A percentile compares a stretch with the other conserved stretches of the same genome.
Evolutionary conservation across 2,797 vertebrate genomes (phyloP).

Genomic region (Nyctibius grandis): DNA sequence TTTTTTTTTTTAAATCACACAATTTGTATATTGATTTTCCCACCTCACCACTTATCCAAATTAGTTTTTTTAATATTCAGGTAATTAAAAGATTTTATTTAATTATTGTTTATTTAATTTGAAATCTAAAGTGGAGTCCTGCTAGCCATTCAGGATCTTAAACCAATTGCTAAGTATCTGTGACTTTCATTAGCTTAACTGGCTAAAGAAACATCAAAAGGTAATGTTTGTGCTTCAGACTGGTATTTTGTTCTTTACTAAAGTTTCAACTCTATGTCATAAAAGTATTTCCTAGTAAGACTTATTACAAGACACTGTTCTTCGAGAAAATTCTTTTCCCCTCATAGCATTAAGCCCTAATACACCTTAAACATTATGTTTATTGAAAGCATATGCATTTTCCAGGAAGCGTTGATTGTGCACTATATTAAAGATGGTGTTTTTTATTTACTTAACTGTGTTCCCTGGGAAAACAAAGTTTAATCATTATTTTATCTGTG

Average conservation of each 20-base stretch:
- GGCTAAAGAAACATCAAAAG: background rate
- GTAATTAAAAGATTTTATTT: background rate
- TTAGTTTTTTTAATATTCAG: background rate
- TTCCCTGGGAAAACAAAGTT: background rate
- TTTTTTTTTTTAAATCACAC: accelerated
- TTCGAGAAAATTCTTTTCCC: background rate
- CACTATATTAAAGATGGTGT: background rate
- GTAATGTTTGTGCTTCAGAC: background rate
- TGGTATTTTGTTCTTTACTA: background rate
- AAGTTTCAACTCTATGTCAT: background rate
- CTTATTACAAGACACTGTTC: background rate
- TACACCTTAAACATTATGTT: background rate
- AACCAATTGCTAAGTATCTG: background rate
- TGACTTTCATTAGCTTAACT: background rate
- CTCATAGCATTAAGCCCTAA: background rate
- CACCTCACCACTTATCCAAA: background rate
- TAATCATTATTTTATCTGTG: background rate
- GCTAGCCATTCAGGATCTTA: background rate
- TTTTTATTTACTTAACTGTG: background rate
- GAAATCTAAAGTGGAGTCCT: background rate
- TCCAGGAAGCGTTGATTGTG: accelerated
- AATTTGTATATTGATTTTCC: background rate
- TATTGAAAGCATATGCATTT: background rate
- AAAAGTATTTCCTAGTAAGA: background rate
- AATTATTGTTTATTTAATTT: background rate